Evolutionary conservation across 1,140 invertebrate species (phyloP), one percentile per base, ranked within the genome.

Genomic region (Bombus waltoni): DNA sequence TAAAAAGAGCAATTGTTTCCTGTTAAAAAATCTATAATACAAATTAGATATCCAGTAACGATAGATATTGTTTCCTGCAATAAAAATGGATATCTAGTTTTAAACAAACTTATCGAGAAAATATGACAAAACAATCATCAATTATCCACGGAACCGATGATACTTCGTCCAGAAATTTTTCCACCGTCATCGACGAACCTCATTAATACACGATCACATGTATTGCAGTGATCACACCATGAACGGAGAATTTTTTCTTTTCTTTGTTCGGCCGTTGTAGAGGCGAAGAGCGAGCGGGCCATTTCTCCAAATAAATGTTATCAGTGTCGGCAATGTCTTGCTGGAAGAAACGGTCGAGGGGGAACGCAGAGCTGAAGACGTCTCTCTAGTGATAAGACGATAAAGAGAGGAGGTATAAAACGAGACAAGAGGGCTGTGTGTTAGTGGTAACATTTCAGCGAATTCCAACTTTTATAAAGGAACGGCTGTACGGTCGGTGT

Each of bases 401-500:
- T 91, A 91, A 91, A 91, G 90, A 88, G 90, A 90, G 74, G 87
- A 76, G 87, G 84, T 84, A 87, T 87, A 90, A 89, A 91, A 92
- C 77, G 91, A 91, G 88, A 91, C 87, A 90, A 90, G 84, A 82
- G 74, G 70, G 77, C 87, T 90, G 78, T 75, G 80, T 90, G 86
- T 81, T 68, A 44, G 86, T 85, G 87, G 89, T 71, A 90, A 90
- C 88, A 80, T 90, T 83, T 82, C 78, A 38, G 35, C 57, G 75
- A 87, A 85, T 86, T 73, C 74, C 77, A 85, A 53, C 75, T 85
- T 86, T 65, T 71, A 90, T 90, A 88, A 90, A 90, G 81, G 79
- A 87, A 75, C 65, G 76, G 77, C 83, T 72, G 80, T 77, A 81
- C 44, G 42, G 79, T 65, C 81, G 78, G 38, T 79, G 70, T 85